These are phyloP conservation scores for Plutella xylostella DNA, from an alignment of 2,888 invertebrate genomes.

Conservation along the genomic window DNA sequence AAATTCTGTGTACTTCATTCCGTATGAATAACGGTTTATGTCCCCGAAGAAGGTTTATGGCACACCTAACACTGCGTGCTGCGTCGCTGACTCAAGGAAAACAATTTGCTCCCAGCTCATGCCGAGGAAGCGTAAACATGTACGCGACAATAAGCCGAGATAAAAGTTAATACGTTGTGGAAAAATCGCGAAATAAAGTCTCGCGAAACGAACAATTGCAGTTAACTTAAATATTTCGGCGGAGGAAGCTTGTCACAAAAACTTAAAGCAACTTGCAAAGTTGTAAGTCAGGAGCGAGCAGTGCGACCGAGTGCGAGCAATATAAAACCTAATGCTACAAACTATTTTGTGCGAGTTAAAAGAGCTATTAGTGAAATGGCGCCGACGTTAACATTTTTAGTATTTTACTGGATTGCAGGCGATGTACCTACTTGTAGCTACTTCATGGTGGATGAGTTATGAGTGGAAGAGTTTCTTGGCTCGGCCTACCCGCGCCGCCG, in stretches of 20 bases:
- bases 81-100: no score
- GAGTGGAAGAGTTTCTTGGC: conserved; percentile 7
- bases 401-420: conserved; percentile 10
- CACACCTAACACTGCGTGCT: not conserved
- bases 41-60: not conserved
- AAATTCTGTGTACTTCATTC: conserved; percentile 54
- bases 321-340: conserved; percentile 30
- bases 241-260: conserved; percentile 52
- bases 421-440: conserved; percentile 7
- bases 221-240: conserved; percentile 38
- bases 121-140: no score
- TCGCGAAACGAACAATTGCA: conserved; percentile 30
- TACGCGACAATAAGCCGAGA: no score
- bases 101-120: no score
- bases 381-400: conserved; percentile 13
- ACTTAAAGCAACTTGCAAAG: conserved; percentile 32
- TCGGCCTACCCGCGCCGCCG: conserved; percentile 6
- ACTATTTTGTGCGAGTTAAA: conserved; percentile 24
- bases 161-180: not conserved
- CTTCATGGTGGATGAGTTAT: conserved; percentile 8
- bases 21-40: conserved; percentile 15
- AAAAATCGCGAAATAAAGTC: not conserved
- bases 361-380: conserved; percentile 16
- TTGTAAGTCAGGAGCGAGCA: conserved; percentile 20
- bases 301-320: conserved; percentile 15